Evolutionary conservation across 2,888 invertebrate species (phyloP).

Genomic region (Metalampra italica): DNA sequence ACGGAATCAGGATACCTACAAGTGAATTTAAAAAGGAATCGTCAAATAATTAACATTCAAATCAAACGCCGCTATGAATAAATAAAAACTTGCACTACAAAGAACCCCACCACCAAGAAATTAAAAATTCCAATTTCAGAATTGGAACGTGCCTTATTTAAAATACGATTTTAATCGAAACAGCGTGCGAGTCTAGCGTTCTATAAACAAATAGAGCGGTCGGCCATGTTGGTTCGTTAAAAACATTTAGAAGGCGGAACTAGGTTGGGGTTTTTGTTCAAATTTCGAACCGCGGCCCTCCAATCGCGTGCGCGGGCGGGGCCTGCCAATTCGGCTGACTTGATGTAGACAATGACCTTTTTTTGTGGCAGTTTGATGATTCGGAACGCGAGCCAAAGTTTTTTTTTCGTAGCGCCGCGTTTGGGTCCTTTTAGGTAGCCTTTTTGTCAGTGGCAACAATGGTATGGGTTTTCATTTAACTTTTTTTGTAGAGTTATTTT

Average conservation of each 20-base stretch:
- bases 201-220: constrained; percentile 65
- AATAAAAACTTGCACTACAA: constrained; percentile 16
- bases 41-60: constrained; percentile 1
- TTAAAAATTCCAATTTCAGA: constrained; percentile 30
- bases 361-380: constrained; percentile 47
- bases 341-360: constrained; percentile 69
- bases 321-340: constrained; percentile 72
- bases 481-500: constrained; percentile 14
- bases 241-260: constrained; percentile 78
- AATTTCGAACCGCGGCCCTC: constrained; percentile 70
- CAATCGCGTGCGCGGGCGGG: constrained; percentile 74
- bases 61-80: constrained; percentile 6
- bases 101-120: constrained; percentile 24
- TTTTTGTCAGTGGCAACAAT: constrained; percentile 20
- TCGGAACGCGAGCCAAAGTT: constrained; percentile 21
- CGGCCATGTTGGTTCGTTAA: constrained; percentile 72
- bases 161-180: constrained; percentile 36
- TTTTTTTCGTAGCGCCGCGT: constrained; percentile 16
- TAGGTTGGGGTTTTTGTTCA: constrained; percentile 74
- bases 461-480: constrained; percentile 12
- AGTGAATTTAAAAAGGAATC: neutral
- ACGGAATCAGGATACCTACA: neutral
- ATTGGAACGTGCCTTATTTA: constrained; percentile 29
- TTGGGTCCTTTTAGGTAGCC: constrained; percentile 1
- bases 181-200: constrained; percentile 44